These are phyloP conservation scores for Drosophila subpulchrella DNA, from an alignment of 1,140 invertebrate species.

Conservation along the genomic window DNA sequence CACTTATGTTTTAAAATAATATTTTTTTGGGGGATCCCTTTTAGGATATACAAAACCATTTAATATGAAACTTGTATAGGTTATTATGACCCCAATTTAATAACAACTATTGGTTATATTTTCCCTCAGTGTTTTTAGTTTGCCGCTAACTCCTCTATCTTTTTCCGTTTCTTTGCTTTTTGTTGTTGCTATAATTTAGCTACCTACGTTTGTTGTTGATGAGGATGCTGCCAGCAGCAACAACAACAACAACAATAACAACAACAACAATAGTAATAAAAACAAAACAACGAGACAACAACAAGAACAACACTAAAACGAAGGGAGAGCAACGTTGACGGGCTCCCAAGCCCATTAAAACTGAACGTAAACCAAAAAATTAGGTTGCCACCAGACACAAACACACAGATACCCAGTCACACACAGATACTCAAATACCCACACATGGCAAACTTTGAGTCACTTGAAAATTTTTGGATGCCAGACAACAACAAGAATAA, in stretches of 20 bases:
- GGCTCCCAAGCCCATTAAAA: slow-evolving; percentile 65
- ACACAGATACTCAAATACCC: neutral
- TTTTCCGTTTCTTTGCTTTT: slow-evolving; percentile 17
- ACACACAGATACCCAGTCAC: neutral
- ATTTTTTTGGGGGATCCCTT: too few species aligned
- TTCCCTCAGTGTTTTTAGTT: slow-evolving; percentile 6
- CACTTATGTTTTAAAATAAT: too few species aligned
- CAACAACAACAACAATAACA: slow-evolving; percentile 13
- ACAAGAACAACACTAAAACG: slow-evolving; percentile 6
- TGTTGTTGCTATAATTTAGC: slow-evolving; percentile 58
- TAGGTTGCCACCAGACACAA: slow-evolving; percentile 61
- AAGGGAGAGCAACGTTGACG: slow-evolving; percentile 40
- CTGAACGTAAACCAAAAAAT: slow-evolving; percentile 70
- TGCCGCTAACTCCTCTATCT: slow-evolving; percentile 19
- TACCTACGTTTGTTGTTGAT: slow-evolving; percentile 56
- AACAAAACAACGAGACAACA: neutral
- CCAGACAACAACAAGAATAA: slow-evolving; percentile 23
- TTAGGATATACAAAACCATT: too few species aligned
- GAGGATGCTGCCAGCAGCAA: slow-evolving; percentile 42
- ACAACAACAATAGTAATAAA: neutral
- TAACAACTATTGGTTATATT: neutral
- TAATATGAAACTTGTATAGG: too few species aligned
- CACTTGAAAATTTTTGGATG: slow-evolving; percentile 43
- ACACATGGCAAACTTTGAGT: slow-evolving; percentile 50
- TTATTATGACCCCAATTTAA: too few species aligned